Evolutionary conservation across 2,113 vertebrate genomes (phyloP), one percentile per base, ranked within the genome.

Genomic region (Psophia crepitans): DNA sequence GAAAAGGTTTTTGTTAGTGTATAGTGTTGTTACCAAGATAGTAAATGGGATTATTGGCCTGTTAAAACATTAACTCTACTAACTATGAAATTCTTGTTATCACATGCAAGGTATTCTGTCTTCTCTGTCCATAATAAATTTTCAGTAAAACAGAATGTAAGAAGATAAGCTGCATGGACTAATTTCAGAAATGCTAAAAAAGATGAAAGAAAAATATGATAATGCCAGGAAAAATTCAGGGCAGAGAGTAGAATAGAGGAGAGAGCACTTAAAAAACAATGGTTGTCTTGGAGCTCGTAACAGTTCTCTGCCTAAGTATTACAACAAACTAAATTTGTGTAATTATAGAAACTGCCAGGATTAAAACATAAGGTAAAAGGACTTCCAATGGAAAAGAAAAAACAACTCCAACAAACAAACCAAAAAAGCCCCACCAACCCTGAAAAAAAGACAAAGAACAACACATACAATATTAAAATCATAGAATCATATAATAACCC

Each of bases 381-480:
- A 26, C 18, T 23, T 85, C 6, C 8, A 58, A 10, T 30, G 3
- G 3, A 12, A 44, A 32, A 68, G 37, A 35, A 32, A n/a, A 17
- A 32, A 8, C 2, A 3, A 9, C n/a, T n/a, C n/a, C 14, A 22
- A 6, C 6, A 20, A 8, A 23, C 3, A 8, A 28, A n/a, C 35
- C 41, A 43, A 41, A 35, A 49, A 19, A 21, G 23, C 20, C 22
- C 48, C 48, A 12, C 11, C 32, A 44, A 33, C 12, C 44, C 14
- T 26, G 20, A 11, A 30, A 30, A 46, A 17, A 15, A 16, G 4
- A 27, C 37, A 51, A 41, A 33, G 2, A 37, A 18, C 3, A 54
- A n/a, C n/a, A n/a, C n/a, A n/a, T n/a, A n/a, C n/a, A n/a, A n/a
- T n/a, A n/a, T n/a, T n/a, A n/a, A n/a, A n/a, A n/a, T n/a, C n/a